These are phyloP conservation scores for Drosophila sulfurigaster DNA, from an alignment of 1,140 invertebrate genomes.

Conservation along the genomic window DNA sequence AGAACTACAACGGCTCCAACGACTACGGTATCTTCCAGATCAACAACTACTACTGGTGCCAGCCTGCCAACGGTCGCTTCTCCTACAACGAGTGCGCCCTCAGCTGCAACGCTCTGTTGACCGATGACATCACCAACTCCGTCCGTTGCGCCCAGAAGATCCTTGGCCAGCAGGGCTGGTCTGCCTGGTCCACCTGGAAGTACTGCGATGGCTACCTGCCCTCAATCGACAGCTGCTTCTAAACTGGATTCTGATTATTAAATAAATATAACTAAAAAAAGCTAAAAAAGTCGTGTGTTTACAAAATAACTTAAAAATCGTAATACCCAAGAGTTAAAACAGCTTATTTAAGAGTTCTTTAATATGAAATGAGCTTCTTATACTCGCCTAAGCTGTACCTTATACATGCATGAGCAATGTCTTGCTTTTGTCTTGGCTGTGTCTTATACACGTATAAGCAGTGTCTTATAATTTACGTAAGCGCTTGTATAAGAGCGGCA, in stretches of 20 bases:
- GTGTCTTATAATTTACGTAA: slow-evolving; percentile 5
- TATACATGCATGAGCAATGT: background rate
- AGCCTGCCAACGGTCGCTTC: slow-evolving; percentile 52
- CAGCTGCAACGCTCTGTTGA: slow-evolving; percentile 54
- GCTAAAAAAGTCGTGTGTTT: background rate
- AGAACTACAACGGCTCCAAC: slow-evolving; percentile 62
- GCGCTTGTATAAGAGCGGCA: background rate
- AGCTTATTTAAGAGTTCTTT: background rate
- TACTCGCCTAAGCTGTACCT: background rate
- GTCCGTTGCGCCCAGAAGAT: slow-evolving; percentile 62
- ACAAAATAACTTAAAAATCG: background rate
- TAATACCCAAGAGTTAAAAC: too few relatives aligned
- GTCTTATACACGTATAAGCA: background rate
- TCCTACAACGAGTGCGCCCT: slow-evolving; percentile 52
- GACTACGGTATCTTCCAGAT: slow-evolving; percentile 82
- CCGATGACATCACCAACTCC: slow-evolving; percentile 52
- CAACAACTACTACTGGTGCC: slow-evolving; percentile 75
- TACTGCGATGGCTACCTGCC: slow-evolving; percentile 57
- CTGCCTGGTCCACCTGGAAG: slow-evolving; percentile 62
- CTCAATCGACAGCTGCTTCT: slow-evolving; percentile 63
- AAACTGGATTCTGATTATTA: background rate
- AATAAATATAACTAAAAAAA: slow-evolving; percentile 5
- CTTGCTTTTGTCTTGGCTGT: background rate
- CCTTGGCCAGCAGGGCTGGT: slow-evolving; percentile 56
- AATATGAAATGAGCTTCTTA: slow-evolving; percentile 11